phyloP scores from a whole-genome alignment of 2,797 vertebrate species.

The Clarias pachynema region DNA sequence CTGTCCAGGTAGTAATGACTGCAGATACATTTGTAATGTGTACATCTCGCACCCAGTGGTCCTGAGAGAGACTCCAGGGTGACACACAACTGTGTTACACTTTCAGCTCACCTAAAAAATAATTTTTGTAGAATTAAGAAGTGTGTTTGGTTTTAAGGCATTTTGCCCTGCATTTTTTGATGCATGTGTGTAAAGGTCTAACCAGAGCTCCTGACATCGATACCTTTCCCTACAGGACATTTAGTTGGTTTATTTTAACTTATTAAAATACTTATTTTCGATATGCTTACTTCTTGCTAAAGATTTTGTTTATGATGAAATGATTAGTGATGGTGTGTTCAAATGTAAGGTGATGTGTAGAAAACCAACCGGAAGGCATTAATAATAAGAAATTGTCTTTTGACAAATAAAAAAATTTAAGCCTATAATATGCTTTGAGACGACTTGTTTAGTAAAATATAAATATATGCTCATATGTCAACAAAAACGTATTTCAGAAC shows the following conservation, averaged over 20 bases:
- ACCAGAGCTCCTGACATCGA: too few species aligned
- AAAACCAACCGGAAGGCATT: not conserved
- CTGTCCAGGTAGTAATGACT: not conserved
- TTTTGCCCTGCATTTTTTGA: not conserved
- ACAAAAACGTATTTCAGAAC: not conserved
- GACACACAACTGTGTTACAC: too few species aligned
- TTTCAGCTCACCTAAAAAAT: not conserved
- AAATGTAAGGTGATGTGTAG: too few species aligned
- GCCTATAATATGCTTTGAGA: not conserved
- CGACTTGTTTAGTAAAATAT: not conserved
- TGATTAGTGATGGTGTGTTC: too few species aligned
- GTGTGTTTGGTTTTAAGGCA: not conserved
- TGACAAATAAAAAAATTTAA: not conserved
- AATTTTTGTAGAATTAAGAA: not conserved
- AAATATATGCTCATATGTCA: not conserved
- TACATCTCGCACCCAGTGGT: not conserved
- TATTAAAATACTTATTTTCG: too few species aligned
- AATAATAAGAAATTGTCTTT: not conserved
- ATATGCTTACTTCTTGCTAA: not conserved
- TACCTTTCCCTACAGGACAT: not conserved
- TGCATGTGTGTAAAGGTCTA: not conserved
- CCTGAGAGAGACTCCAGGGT: not conserved
- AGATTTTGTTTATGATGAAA: too few species aligned
- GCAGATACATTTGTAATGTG: not conserved
- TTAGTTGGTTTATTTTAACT: not conserved